These are phyloP conservation scores for Myrmecobius fasciatus DNA, from an alignment of 2,113 vertebrate species.

Conservation along the genomic window DNA sequence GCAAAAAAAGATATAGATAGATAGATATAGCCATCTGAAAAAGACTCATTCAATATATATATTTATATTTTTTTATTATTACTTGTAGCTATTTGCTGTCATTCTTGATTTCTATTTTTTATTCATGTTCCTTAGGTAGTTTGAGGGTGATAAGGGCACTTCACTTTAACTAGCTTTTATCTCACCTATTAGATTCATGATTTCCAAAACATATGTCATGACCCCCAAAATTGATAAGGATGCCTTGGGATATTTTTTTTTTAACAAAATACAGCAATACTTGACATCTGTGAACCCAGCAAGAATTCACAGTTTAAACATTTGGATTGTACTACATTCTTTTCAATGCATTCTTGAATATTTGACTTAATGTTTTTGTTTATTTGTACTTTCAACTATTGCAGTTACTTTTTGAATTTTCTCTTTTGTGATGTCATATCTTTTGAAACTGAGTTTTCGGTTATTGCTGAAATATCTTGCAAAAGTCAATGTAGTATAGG, in stretches of 20 bases:
- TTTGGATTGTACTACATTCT: neutral
- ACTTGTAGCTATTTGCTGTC: neutral
- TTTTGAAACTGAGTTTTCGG: neutral
- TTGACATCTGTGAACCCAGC: neutral
- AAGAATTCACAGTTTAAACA: neutral
- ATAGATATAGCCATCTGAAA: neutral
- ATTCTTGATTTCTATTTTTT: neutral
- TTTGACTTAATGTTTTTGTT: neutral
- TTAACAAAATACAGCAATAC: neutral
- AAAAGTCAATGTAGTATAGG: neutral
- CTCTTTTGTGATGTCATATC: neutral
- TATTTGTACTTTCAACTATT: neutral
- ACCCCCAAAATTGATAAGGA: neutral
- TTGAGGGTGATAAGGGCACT: neutral
- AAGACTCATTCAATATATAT: no score
- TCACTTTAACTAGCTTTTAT: neutral
- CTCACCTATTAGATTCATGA: neutral
- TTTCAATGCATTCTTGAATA: neutral
- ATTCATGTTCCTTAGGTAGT: neutral
- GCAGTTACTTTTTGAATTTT: neutral
- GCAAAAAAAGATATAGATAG: no score
- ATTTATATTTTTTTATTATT: no score
- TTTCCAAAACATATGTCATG: neutral
- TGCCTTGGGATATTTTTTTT: neutral
- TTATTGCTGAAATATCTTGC: neutral